These are phyloP conservation scores for Trogon surrucura DNA, from an alignment of 2,113 vertebrate genomes.

Conservation along the genomic window DNA sequence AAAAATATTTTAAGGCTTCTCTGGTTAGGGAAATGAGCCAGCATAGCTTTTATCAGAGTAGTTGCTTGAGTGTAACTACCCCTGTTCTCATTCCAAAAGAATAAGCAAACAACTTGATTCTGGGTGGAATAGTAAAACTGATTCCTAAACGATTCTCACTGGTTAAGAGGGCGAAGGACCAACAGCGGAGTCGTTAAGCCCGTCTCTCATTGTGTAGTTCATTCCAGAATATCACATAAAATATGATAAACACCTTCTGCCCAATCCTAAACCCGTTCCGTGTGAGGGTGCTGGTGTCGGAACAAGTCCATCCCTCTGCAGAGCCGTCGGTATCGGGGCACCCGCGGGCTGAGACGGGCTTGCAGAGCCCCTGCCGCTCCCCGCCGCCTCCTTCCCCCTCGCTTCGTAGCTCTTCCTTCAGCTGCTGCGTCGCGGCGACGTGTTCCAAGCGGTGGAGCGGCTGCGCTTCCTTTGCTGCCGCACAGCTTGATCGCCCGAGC, in stretches of 20 bases:
- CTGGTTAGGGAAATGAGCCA: neutral
- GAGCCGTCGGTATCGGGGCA: accelerated
- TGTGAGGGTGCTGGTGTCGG: neutral
- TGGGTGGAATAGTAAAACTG: neutral
- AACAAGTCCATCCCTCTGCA: neutral
- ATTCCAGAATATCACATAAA: neutral
- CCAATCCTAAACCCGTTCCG: neutral
- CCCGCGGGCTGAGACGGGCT: neutral
- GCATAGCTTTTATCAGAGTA: neutral
- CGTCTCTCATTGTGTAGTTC: neutral
- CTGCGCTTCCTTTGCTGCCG: neutral
- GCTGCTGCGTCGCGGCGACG: neutral
- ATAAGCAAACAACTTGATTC: neutral
- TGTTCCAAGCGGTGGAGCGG: neutral
- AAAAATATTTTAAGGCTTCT: neutral
- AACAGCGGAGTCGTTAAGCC: neutral
- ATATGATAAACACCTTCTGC: accelerated
- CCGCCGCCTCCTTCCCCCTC: neutral
- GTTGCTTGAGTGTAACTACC: neutral
- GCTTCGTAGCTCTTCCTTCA: neutral
- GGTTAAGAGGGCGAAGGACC: neutral
- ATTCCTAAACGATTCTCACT: neutral
- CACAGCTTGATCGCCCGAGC: neutral
- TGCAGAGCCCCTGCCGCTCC: neutral
- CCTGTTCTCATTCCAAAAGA: neutral